These are phyloP conservation scores for Protaetia brevitarsis DNA, from an alignment of 1,140 invertebrate species.

Conservation along the genomic window DNA sequence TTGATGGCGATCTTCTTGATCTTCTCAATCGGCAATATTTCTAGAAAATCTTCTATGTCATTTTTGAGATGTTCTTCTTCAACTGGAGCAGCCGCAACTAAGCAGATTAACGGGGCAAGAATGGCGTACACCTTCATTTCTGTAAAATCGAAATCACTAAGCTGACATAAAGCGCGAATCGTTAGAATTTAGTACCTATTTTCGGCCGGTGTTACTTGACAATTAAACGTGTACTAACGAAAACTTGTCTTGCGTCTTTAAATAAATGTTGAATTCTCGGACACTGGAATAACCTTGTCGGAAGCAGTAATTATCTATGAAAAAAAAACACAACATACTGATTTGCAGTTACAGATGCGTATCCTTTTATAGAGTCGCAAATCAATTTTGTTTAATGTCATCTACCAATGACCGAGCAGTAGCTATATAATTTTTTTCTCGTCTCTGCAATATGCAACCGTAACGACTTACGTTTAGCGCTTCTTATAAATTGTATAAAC, in stretches of 20 bases:
- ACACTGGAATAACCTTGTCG: neutral
- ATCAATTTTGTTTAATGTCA: neutral
- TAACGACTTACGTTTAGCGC: neutral
- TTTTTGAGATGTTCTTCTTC: neutral
- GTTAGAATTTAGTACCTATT: neutral
- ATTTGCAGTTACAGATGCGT: neutral
- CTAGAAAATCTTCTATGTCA: conserved; percentile 32
- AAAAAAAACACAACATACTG: conserved; percentile 1
- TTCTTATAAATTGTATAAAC: too few species aligned
- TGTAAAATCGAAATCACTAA: neutral
- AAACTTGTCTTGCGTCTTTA: neutral
- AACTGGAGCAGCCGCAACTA: neutral
- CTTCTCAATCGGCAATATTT: conserved; percentile 30
- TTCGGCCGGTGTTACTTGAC: neutral
- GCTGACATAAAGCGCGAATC: too few species aligned
- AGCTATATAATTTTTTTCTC: neutral
- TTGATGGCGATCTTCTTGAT: conserved; percentile 29
- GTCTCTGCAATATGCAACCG: neutral
- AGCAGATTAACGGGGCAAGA: neutral
- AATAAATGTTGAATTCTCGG: neutral
- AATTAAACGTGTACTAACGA: neutral
- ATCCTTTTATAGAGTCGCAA: conserved; percentile 1
- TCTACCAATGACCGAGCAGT: neutral
- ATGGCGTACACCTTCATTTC: neutral
- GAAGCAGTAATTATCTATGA: neutral